Base-by-base conservation (phyloP, 2,797 vertebrate species). In the Cossypha heuglini region DNA sequence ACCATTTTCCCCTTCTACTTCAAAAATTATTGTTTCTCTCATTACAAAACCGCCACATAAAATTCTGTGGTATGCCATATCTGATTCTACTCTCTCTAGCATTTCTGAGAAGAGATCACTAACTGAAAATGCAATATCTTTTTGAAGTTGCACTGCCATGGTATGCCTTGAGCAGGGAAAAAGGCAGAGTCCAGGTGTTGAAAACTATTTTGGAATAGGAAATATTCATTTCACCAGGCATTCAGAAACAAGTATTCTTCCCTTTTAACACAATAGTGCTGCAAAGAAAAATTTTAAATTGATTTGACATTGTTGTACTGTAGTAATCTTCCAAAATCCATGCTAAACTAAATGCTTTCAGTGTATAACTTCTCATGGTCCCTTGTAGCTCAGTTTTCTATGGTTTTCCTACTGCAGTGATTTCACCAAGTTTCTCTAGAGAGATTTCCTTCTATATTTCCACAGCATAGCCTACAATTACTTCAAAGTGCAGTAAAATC, bases 401-500 rank as follows among this genome's bases (percentile, higher is more conserved):
- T 38, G 43, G 4, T 74, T 87, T 24, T 69, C 12, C 79, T 86
- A 37, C 33, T 35, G 24, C 64, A 77, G 35, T 31, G 63, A 83
- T 93, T 96, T 93, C 58, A 35, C 29, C 17, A 22, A 74, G 49
- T 52, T 91, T 84, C 91, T 93, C 90, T 74, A 83, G 52, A 77
- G 85, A 91, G 8, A 80, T 74, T 86, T 90, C 40, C 31, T 94
- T 91, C 82, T 83, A 3, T 64, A 78, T 88, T 94, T 94, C 84
- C 75, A 80, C 85, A 64, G 28, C 31, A 68, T 37, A 93, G 42
- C 72, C 88, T 81, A 77, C 52, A 88, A 80, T 77, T 61, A 91
- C 72, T 91, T 93, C 90, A 75, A 88, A 97, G 68, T 78, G 35
- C n/a, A 37, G 73, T 66, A 90, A 93, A 91, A 90, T 90, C 64